Evolutionary conservation across 2,113 vertebrate genomes (phyloP), one percentile per base, ranked within the genome.

Genomic region (Tachuris rubrigastra): DNA sequence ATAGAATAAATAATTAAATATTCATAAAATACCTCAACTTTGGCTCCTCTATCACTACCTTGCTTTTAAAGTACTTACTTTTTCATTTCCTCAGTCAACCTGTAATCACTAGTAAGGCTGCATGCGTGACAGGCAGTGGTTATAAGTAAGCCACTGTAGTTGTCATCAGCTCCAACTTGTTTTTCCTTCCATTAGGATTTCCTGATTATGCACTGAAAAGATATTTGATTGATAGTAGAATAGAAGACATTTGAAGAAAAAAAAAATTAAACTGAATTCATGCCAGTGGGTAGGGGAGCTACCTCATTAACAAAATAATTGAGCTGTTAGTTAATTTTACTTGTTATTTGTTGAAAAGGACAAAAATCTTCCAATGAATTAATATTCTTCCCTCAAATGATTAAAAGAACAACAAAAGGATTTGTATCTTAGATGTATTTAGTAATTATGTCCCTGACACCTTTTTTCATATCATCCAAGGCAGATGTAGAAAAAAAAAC

Each of bases 271-370:
- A 89, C 89, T 81, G 93, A 97, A 97, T 95, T 93, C 79, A 88
- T 97, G 93, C 83, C 65, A 92, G 56, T 94, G 58, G 47, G 92
- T 79, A 95, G 95, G 91, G 91, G 65, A 96, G 49, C 28, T 94
- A 92, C 75, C 94, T 97, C 97, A 97, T 98, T 98, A 98, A 95
- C 24, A 56, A 95, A 97, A 98, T 98, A 98, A 98, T 97, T 96
- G 97, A 98, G 97, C 91, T 96, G 95, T 97, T 98, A 95, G 97
- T 93, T 98, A 97, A 97, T 97, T 98, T 98, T 90, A 90, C 94
- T 97, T 97, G 94, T 96, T 98, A 97, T 92, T 95, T 95, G 72
- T 71, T 66, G 68, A 95, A 97, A 97, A 97, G 78, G 87, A 87
- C 63, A 96, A 96, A 96, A 94, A 94, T 89, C 76, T 97, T 97